phyloP scores from a whole-genome alignment of 2,888 invertebrate genomes.

The Sminthurinus aureus region DNA sequence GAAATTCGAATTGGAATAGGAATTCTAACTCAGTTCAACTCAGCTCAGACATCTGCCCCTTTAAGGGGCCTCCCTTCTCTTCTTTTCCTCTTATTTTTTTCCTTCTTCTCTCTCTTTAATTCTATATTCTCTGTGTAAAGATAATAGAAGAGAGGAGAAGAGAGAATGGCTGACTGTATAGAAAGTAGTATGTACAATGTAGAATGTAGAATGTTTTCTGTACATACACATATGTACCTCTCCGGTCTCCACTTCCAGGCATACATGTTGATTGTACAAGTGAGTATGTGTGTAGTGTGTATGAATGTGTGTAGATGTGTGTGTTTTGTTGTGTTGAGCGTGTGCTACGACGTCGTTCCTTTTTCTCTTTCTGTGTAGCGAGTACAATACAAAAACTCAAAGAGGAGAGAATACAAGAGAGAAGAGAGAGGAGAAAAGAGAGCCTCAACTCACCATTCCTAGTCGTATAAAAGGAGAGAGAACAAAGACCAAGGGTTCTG shows the following conservation, averaged over 20 bases:
- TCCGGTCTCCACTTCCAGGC: too few species aligned
- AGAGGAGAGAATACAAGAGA: neutral
- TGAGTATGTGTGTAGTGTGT: neutral
- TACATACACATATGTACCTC: neutral
- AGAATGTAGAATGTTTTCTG: neutral
- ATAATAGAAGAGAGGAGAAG: too few species aligned
- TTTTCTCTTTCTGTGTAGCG: slow-evolving; percentile 38
- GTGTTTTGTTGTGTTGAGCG: slow-evolving; percentile 34
- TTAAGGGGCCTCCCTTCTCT: slow-evolving; percentile 36
- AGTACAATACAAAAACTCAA: neutral
- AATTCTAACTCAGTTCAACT: slow-evolving; percentile 14
- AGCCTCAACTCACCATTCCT: slow-evolving; percentile 1
- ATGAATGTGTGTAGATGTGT: neutral
- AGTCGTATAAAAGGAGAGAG: slow-evolving; percentile 38
- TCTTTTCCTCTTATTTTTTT: neutral
- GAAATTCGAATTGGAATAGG: slow-evolving; percentile 9
- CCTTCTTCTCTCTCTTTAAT: neutral
- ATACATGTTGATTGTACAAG: too few species aligned
- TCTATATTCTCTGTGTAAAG: too few species aligned
- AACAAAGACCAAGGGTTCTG: slow-evolving; percentile 42
- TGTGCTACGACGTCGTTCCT: slow-evolving; percentile 44
- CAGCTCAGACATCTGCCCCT: slow-evolving; percentile 38
- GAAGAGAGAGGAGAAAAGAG: neutral
- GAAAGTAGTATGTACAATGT: too few species aligned
- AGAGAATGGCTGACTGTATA: too few species aligned